phyloP scores from a whole-genome alignment of 2,113 vertebrate species.

The Cinclus mexicanus region DNA sequence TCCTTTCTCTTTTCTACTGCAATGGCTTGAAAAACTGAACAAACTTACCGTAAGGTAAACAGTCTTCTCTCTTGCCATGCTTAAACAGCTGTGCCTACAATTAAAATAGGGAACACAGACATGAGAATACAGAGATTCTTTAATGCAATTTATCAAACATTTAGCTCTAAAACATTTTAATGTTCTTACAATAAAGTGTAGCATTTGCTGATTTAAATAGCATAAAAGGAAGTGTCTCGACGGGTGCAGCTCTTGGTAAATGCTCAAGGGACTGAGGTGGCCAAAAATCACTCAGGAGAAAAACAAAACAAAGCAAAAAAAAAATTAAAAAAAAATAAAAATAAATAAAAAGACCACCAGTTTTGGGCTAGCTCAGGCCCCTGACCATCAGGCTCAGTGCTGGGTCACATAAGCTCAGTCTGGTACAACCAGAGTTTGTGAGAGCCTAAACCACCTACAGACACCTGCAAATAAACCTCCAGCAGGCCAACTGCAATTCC shows the following conservation, averaged over 20 bases:
- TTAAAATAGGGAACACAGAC: neutral
- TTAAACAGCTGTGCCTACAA: constrained; percentile 93
- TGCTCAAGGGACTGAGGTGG: neutral
- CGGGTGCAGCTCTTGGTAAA: neutral
- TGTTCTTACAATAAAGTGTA: neutral
- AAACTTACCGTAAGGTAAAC: constrained; percentile 88
- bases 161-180: neutral
- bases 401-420: neutral
- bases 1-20: neutral
- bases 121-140: neutral
- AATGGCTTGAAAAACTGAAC: neutral
- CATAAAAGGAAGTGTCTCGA: neutral
- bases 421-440: neutral
- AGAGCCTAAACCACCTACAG: neutral
- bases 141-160: neutral
- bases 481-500: neutral
- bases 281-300: neutral
- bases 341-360: neutral
- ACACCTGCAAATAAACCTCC: neutral
- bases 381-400: neutral
- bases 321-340: too few relatives aligned
- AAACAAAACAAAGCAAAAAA: rapidly evolving
- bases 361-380: neutral
- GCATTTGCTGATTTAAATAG: neutral
- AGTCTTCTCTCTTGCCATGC: constrained; percentile 93